These are phyloP conservation scores for Coptodon rendalli DNA, from an alignment of 2,113 vertebrate genomes.

Conservation along the genomic window DNA sequence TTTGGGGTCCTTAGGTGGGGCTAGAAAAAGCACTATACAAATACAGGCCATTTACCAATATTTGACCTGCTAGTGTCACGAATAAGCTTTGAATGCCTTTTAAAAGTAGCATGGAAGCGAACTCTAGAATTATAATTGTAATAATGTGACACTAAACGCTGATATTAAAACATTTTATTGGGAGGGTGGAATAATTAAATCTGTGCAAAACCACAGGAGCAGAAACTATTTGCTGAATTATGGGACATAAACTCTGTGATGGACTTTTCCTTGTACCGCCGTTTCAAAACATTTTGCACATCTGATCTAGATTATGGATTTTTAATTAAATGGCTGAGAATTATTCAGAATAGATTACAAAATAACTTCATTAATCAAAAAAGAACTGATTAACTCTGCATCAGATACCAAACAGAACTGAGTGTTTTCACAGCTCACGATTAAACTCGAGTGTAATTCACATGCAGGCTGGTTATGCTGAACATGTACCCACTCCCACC, in stretches of 20 bases:
- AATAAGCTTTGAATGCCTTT: not conserved
- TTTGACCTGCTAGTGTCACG: not conserved
- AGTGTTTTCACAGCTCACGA: not conserved
- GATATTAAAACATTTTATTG: fast-evolving
- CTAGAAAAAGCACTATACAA: too few relatives aligned
- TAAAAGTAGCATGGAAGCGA: not conserved
- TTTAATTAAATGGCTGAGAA: not conserved
- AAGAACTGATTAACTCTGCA: not conserved
- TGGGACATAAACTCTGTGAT: not conserved
- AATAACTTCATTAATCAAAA: not conserved
- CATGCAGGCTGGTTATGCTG: not conserved
- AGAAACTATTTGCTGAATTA: not conserved
- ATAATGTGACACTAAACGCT: not conserved
- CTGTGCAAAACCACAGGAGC: not conserved
- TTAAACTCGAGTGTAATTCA: not conserved
- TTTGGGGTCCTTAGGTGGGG: too few relatives aligned
- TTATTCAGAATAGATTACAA: not conserved
- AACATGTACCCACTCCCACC: constrained; percentile 23
- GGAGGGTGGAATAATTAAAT: not conserved
- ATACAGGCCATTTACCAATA: not conserved
- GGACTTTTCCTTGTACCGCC: not conserved
- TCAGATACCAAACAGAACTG: not conserved
- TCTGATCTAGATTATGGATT: not conserved
- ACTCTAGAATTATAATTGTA: fast-evolving
- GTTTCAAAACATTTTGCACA: not conserved